These are phyloP conservation scores for Eretmocerus hayati DNA, from an alignment of 2,888 invertebrate genomes.

Conservation along the genomic window DNA sequence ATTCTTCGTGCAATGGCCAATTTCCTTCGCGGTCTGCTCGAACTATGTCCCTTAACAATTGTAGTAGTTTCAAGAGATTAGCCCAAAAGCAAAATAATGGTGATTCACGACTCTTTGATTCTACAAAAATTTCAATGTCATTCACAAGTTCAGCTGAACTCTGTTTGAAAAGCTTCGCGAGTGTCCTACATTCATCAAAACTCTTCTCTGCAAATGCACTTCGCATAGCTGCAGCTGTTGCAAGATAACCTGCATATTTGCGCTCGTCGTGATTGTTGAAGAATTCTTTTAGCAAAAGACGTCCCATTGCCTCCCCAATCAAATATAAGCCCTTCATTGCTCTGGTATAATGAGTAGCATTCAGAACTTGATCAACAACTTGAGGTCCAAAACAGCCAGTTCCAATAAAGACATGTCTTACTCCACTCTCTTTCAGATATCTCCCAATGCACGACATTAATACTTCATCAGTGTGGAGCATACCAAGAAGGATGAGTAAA, in stretches of 20 bases:
- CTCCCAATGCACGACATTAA: conserved; percentile 6
- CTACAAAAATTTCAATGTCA: background rate
- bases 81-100: background rate
- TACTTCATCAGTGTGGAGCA: conserved; percentile 9
- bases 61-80: conserved; percentile 7
- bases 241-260: background rate
- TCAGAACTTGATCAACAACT: conserved; percentile 5
- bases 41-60: conserved; percentile 4
- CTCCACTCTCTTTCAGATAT: conserved; percentile 14
- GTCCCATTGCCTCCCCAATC: conserved; percentile 3
- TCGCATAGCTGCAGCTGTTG: background rate
- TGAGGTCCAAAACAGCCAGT: background rate
- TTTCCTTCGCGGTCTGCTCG: conserved; percentile 6
- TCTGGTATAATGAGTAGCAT: conserved; percentile 5
- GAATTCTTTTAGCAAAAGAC: conserved; percentile 8
- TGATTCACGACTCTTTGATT: background rate
- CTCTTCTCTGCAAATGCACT: background rate
- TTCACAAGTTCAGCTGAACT: background rate
- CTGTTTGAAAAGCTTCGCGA: background rate
- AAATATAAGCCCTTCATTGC: conserved; percentile 4
- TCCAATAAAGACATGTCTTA: conserved; percentile 11
- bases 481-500: conserved; percentile 6
- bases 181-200: background rate
- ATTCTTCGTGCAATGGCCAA: conserved; percentile 7
- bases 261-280: background rate